Evolutionary conservation across 2,888 invertebrate genomes (phyloP).

Genomic region (Eristalis arbustorum): DNA sequence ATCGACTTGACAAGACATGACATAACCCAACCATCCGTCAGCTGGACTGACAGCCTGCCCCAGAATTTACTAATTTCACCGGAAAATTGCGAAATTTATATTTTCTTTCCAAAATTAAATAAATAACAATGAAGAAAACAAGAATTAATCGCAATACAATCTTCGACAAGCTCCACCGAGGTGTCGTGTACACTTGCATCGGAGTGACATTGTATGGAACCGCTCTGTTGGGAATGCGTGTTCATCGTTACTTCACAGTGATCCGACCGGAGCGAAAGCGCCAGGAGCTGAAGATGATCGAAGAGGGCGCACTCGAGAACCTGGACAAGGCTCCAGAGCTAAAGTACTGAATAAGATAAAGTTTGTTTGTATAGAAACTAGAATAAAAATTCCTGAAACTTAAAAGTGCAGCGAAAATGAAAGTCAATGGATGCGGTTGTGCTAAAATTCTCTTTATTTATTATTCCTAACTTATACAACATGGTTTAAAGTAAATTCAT

Average conservation of each 20-base stretch:
- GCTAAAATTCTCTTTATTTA: conserved; percentile 28
- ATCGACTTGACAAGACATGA: conserved; percentile 21
- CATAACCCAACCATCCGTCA: conserved; percentile 25
- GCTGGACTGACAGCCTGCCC: conserved; percentile 9
- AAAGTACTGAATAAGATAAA: conserved; percentile 73
- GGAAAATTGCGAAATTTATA: neutral
- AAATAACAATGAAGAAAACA: conserved; percentile 77
- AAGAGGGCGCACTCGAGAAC: conserved; percentile 79
- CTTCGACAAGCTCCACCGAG: conserved; percentile 82
- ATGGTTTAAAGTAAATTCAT: conserved; percentile 77
- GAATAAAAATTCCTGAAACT: conserved; percentile 24
- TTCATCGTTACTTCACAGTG: conserved; percentile 81
- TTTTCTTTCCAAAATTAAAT: neutral
- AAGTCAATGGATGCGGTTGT: neutral
- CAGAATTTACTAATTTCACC: conserved; percentile 2
- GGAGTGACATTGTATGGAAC: conserved; percentile 82
- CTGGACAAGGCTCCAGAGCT: conserved; percentile 79
- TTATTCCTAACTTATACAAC: conserved; percentile 2
- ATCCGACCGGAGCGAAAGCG: conserved; percentile 80
- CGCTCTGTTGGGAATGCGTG: conserved; percentile 80
- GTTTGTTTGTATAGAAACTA: conserved; percentile 38
- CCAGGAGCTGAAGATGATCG: conserved; percentile 80
- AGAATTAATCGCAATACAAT: conserved; percentile 76
- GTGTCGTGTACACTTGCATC: conserved; percentile 82
- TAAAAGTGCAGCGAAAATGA: neutral